Conservation (phyloP, 1,140 invertebrate species). For the Nomia melanderi region DNA sequence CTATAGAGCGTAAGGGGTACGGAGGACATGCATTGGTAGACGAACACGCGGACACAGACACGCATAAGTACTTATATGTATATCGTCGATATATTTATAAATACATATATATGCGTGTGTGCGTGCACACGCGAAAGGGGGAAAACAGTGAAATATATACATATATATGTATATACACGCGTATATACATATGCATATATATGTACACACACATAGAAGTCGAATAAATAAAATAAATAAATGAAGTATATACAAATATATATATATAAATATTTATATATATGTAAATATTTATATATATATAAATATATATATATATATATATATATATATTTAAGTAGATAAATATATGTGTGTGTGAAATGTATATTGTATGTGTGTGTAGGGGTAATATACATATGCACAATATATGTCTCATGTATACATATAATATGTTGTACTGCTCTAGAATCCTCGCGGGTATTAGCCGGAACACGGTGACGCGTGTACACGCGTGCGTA, state of each 20-base stretch:
- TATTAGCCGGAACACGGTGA: constrained; percentile 61
- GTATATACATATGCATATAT: constrained; percentile 57
- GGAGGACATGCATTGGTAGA: constrained; percentile 51
- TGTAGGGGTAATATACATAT: neutral
- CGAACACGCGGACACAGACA: constrained; percentile 40
- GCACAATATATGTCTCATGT: constrained; percentile 45
- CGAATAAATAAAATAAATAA: constrained; percentile 8
- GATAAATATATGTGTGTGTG: constrained; percentile 63
- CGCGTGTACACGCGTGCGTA: constrained; percentile 70
- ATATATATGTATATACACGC: constrained; percentile 70
- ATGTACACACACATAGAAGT: constrained; percentile 25
- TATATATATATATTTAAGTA: constrained; percentile 17
- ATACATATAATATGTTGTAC: constrained; percentile 72
- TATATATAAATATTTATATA: constrained; percentile 40
- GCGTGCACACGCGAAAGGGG: constrained; percentile 43
- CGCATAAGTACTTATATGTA: constrained; percentile 54
- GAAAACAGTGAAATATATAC: constrained; percentile 62
- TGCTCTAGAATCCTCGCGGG: constrained; percentile 70
- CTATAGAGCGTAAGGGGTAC: constrained; percentile 54
- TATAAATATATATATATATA: constrained; percentile 49
- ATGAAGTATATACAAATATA: constrained; percentile 11
- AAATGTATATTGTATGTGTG: neutral
- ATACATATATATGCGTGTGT: constrained; percentile 66
- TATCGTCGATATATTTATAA: constrained; percentile 58
- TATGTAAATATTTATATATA: constrained; percentile 41